Base-by-base conservation (phyloP, 2,888 invertebrate genomes). In the Heliconius aoede region DNA sequence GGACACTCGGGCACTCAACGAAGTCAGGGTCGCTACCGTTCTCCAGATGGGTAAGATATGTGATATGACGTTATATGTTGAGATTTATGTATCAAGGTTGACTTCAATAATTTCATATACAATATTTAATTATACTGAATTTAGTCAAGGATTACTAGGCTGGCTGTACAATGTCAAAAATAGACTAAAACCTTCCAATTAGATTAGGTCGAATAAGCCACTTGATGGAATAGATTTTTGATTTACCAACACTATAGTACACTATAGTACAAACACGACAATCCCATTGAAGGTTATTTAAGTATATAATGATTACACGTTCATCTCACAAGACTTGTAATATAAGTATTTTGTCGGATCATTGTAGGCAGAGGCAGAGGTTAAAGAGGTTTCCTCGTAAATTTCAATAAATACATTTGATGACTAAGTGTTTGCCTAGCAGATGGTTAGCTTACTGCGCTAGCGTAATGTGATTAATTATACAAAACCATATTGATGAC, bases 1-100 rank as follows among this genome's bases (percentile, higher is more conserved):
- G 93, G 95, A 94, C 84, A 81, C 83, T 81, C 80, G 84, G 86
- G 93, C 94, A 89, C 89, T 87, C 89, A 85, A 87, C 94, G 92
- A 95, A 96, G 96, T 95, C 96, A 95, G 96, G 96, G 95, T 96
- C 96, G 90, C 95, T 96, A 95, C 96, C 96, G 88, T 96, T 96
- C 93, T 96, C 96, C 86, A 95, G 95, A 91, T 96, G 96, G 96
- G 96, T 96, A 96, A 95, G 95, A 86, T 64, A 58, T 72, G 32
- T 65, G 24, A 46, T 30, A 46, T 46, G n/a, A 46, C 18, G 3
- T 55, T 55, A n/a, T 21, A 67, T 32, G 9, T 1, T 2, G 32
- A 32, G 32, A 32, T 64, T 32, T 64, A 21, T 15, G n/a, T n/a
- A 18, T 18, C 26, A 24, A 18, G 26, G 4, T 13, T 3, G 18